A percentile compares a stretch with the other conserved stretches of the same genome.
phyloP scores from a whole-genome alignment of 2,888 invertebrate species.

The Nephrotoma flavescens region DNA sequence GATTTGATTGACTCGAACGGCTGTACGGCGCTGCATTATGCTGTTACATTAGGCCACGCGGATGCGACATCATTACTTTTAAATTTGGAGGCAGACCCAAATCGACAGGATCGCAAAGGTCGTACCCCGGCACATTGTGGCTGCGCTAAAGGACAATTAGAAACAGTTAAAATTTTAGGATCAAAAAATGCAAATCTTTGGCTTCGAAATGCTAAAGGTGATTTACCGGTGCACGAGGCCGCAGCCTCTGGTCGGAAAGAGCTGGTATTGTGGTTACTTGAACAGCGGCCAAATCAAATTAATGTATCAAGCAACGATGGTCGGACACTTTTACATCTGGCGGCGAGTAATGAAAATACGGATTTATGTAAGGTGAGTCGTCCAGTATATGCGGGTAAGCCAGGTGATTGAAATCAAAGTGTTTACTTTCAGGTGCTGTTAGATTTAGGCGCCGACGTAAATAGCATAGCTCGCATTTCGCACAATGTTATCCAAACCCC shows the following conservation, averaged over 20 bases:
- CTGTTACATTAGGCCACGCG: constrained; percentile 89
- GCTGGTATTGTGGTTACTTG: constrained; percentile 74
- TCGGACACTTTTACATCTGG: constrained; percentile 82
- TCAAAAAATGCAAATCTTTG: constrained; percentile 64
- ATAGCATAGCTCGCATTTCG: constrained; percentile 66
- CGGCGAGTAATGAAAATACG: constrained; percentile 84
- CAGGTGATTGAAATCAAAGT: constrained; percentile 12
- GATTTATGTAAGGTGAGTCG: constrained; percentile 67
- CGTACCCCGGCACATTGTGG: constrained; percentile 90
- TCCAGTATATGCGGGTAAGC: neutral
- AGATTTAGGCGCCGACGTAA: constrained; percentile 72
- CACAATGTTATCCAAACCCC: constrained; percentile 80
- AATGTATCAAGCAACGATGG: constrained; percentile 88
- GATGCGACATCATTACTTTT: constrained; percentile 81
- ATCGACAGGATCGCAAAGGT: constrained; percentile 84
- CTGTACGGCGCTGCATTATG: constrained; percentile 92
- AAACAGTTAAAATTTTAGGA: constrained; percentile 47
- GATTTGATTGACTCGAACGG: constrained; percentile 85
- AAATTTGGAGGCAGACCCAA: constrained; percentile 80
- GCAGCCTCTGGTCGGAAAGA: constrained; percentile 82
- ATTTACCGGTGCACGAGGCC: constrained; percentile 91
- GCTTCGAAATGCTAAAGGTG: constrained; percentile 84
- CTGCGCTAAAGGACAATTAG: constrained; percentile 88
- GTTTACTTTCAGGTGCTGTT: constrained; percentile 43
- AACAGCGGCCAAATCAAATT: constrained; percentile 66